Conservation (phyloP, 2,888 invertebrate species). For the Catocala fraxini region DNA sequence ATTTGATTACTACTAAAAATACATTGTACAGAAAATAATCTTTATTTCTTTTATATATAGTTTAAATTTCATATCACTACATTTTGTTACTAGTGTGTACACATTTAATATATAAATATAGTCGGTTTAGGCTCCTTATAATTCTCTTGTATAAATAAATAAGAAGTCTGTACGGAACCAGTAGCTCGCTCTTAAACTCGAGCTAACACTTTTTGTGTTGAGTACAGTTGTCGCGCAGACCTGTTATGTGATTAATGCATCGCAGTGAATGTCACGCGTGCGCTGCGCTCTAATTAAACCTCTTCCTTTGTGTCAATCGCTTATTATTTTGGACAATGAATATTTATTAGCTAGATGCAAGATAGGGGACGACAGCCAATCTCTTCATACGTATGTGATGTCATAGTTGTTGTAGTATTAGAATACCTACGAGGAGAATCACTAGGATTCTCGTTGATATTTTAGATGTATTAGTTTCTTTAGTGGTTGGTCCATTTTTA, state of each 20-base stretch:
- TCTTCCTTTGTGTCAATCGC: slow-evolving; percentile 63
- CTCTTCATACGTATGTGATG: background rate
- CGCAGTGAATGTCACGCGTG: slow-evolving; percentile 70
- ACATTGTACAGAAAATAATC: too few species aligned
- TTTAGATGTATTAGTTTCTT: too few species aligned
- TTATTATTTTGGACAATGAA: slow-evolving; percentile 42
- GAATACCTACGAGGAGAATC: too few species aligned
- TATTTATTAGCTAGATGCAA: slow-evolving; percentile 35
- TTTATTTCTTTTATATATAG: too few species aligned
- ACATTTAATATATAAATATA: too few species aligned
- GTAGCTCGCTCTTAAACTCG: background rate
- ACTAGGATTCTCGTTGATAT: too few species aligned
- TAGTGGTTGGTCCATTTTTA: too few species aligned
- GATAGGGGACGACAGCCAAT: background rate
- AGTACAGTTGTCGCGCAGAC: slow-evolving; percentile 65
- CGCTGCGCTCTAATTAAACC: slow-evolving; percentile 72
- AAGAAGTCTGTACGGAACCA: slow-evolving; percentile 37
- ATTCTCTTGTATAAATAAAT: too few species aligned
- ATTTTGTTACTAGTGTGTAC: too few species aligned
- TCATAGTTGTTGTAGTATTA: background rate
- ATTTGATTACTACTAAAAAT: too few species aligned
- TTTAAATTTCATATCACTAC: too few species aligned
- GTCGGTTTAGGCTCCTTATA: too few species aligned
- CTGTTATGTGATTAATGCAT: slow-evolving; percentile 72
- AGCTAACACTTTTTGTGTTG: slow-evolving; percentile 47